Percentiles rank a stretch among this genome's conserved stretches.
Conservation (phyloP, 92 coral and sea anemone genomes). For the Epizoanthus ramosus region DNA sequence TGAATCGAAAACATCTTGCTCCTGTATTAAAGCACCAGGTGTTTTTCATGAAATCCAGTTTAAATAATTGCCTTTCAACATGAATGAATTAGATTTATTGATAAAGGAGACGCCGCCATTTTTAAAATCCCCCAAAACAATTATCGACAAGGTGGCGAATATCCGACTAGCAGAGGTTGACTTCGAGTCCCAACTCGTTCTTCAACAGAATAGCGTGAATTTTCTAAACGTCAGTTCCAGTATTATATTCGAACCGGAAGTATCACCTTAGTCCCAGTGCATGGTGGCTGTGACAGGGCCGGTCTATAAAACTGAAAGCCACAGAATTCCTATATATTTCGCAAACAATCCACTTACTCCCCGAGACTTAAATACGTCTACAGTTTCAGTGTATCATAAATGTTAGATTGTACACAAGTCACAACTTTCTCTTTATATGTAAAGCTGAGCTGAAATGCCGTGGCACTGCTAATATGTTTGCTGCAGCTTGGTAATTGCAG, state of each 20-base stretch:
- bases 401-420: too few species aligned
- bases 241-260: background rate
- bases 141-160: background rate
- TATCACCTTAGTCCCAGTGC: background rate
- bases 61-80: conserved; percentile 48
- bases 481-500: too few species aligned
- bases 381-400: too few species aligned
- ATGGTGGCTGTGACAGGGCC: too few species aligned
- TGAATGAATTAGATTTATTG: conserved; percentile 37
- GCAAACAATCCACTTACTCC: too few species aligned
- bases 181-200: background rate
- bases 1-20: too few species aligned
- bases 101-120: conserved; percentile 16
- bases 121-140: background rate
- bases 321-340: too few species aligned
- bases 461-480: too few species aligned
- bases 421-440: too few species aligned
- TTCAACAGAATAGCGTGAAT: background rate
- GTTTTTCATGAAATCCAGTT: conserved; percentile 19
- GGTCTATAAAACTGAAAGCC: too few species aligned
- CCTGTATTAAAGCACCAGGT: conserved; percentile 7
- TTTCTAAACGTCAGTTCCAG: background rate
- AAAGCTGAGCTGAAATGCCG: too few species aligned
- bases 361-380: too few species aligned
- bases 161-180: background rate